Conservation (phyloP, 1,140 invertebrate genomes). For the Drosophila mauritiana region DNA sequence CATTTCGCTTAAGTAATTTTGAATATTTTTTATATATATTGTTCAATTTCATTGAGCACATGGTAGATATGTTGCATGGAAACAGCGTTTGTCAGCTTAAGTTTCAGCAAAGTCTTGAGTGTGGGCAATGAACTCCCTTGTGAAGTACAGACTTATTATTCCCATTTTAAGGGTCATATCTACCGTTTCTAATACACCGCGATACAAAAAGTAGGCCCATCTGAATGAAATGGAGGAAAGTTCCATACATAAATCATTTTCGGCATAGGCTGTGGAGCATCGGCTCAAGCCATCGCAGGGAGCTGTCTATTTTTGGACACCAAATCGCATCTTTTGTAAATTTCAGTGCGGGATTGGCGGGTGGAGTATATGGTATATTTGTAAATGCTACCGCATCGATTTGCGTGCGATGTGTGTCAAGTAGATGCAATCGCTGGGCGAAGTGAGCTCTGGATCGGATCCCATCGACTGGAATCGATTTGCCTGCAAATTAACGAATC, state of each 20-base stretch:
- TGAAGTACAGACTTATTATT: conserved; percentile 11
- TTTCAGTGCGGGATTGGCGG: neutral
- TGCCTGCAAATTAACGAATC: conserved; percentile 74
- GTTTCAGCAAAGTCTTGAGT: neutral
- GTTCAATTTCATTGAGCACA: no score
- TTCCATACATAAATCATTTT: conserved; percentile 78
- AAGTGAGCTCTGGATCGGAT: conserved; percentile 13
- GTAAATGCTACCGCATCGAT: conserved; percentile 81
- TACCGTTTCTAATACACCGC: conserved; percentile 36
- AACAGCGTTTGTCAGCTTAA: neutral
- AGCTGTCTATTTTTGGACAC: conserved; percentile 66
- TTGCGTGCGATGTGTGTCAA: conserved; percentile 82
- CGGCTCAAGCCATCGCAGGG: conserved; percentile 14
- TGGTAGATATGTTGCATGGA: no score
- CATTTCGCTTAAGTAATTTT: no score
- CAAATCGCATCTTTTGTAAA: conserved; percentile 39
- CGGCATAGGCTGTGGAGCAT: conserved; percentile 46
- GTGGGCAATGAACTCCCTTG: conserved; percentile 24
- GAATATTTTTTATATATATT: no score
- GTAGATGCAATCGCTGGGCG: conserved; percentile 71
- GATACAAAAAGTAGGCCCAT: conserved; percentile 52
- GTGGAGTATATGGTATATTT: conserved; percentile 35
- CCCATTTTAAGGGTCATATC: conserved; percentile 15
- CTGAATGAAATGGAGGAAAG: conserved; percentile 56
- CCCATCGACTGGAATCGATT: conserved; percentile 59